Conservation (phyloP, 2,113 vertebrate genomes). For the Indri indri region DNA sequence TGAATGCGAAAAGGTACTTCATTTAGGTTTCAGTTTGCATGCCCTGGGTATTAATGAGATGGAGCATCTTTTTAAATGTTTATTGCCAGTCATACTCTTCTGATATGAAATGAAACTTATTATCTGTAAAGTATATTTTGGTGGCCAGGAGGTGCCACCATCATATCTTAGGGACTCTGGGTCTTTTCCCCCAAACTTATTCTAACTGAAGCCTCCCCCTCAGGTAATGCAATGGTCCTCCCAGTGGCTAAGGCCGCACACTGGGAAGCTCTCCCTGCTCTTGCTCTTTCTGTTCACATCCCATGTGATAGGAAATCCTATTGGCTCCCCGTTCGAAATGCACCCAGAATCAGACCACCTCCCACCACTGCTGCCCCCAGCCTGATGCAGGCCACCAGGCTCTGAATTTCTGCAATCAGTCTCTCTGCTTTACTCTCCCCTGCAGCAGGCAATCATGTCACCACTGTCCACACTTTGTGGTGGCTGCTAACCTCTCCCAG, state of each 20-base stretch:
- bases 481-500: not conserved
- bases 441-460: not conserved
- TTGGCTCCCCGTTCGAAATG: not conserved
- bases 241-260: not conserved
- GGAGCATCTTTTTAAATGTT: not conserved
- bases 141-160: not conserved
- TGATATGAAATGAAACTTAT: not conserved
- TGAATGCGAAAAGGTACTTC: not conserved
- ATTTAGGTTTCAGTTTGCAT: not conserved
- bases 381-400: too few species aligned
- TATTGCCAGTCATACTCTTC: not conserved
- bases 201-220: not conserved
- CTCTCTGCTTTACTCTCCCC: not conserved
- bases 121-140: not conserved
- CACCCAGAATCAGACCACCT: not conserved
- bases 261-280: not conserved
- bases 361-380: not conserved
- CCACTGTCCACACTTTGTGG: not conserved
- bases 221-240: not conserved
- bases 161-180: not conserved
- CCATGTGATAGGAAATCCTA: not conserved
- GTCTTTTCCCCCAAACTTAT: not conserved
- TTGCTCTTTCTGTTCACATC: not conserved
- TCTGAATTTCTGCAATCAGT: not conserved
- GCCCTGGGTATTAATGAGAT: not conserved